A percentile compares a stretch with the other conserved stretches of the same genome.
phyloP scores from a whole-genome alignment of 1,140 invertebrate genomes.

The Dreissena polymorpha region DNA sequence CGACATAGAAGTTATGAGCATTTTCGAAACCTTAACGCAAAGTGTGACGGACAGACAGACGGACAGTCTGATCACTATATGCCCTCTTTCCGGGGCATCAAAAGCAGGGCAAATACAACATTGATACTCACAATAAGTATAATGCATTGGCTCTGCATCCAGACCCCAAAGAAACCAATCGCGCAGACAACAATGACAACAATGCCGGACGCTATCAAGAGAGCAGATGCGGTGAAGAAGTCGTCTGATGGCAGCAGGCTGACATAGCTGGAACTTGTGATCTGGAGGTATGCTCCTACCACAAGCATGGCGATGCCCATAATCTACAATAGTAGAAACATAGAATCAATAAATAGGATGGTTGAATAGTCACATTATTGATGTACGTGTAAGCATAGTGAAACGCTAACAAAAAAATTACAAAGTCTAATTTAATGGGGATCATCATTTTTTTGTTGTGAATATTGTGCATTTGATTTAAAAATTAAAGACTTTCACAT shows the following conservation, averaged over 20 bases:
- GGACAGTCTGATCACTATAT: too few relatives aligned
- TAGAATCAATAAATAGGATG: not conserved
- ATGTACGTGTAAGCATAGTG: not conserved
- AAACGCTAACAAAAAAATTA: not conserved
- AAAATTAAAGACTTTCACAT: not conserved
- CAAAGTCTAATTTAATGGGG: not conserved
- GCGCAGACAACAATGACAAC: conserved; percentile 88
- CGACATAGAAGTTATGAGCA: too few relatives aligned
- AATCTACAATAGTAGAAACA: conserved; percentile 81
- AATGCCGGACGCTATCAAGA: conserved; percentile 86
- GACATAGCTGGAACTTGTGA: conserved; percentile 86
- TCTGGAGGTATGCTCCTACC: conserved; percentile 86
- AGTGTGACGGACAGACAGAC: too few relatives aligned
- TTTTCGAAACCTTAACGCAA: too few relatives aligned
- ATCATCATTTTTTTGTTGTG: not conserved
- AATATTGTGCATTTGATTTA: not conserved
- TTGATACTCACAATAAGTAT: conserved; percentile 85
- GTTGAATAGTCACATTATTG: not conserved
- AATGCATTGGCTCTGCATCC: conserved; percentile 89
- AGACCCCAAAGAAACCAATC: conserved; percentile 90
- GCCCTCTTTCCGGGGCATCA: too few relatives aligned
- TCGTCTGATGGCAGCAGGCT: conserved; percentile 87
- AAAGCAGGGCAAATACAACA: too few relatives aligned
- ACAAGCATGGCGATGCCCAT: conserved; percentile 88
- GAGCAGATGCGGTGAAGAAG: conserved; percentile 85